phyloP scores from a whole-genome alignment of 1,140 invertebrate species.

The Heliconius nattereri region DNA sequence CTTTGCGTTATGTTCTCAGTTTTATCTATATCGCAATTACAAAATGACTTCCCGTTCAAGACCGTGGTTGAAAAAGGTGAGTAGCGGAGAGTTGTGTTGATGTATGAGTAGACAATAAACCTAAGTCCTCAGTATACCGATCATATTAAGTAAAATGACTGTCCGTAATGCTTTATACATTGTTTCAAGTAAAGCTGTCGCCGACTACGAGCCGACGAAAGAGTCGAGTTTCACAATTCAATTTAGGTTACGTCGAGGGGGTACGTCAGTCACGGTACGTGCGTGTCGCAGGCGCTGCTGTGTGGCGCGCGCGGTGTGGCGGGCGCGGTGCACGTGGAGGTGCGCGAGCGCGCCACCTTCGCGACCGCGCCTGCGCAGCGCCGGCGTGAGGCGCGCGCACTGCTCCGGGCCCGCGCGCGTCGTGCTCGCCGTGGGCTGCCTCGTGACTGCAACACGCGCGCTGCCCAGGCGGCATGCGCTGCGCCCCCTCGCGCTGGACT shows the following conservation, averaged over 20 bases:
- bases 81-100: background rate
- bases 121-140: no score
- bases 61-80: conserved; percentile 15
- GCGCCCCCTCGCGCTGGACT: no score
- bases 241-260: background rate
- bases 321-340: conserved; percentile 14
- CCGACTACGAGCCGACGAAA: background rate
- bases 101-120: background rate
- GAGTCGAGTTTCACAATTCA: conserved; percentile 1
- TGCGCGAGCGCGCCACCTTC: conserved; percentile 14
- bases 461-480: background rate
- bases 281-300: background rate
- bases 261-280: background rate
- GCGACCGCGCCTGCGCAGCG: no score
- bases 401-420: conserved; percentile 6
- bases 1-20: background rate
- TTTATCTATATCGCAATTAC: background rate
- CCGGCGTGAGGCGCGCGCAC: no score
- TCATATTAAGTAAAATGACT: background rate
- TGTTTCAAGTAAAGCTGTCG: conserved; percentile 15
- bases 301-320: conserved; percentile 12
- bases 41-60: conserved; percentile 1
- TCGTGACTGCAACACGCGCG: background rate
- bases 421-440: conserved; percentile 3
- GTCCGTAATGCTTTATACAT: background rate